These are phyloP conservation scores for Criorhina ranunculi DNA, from an alignment of 2,888 invertebrate genomes.

Conservation along the genomic window DNA sequence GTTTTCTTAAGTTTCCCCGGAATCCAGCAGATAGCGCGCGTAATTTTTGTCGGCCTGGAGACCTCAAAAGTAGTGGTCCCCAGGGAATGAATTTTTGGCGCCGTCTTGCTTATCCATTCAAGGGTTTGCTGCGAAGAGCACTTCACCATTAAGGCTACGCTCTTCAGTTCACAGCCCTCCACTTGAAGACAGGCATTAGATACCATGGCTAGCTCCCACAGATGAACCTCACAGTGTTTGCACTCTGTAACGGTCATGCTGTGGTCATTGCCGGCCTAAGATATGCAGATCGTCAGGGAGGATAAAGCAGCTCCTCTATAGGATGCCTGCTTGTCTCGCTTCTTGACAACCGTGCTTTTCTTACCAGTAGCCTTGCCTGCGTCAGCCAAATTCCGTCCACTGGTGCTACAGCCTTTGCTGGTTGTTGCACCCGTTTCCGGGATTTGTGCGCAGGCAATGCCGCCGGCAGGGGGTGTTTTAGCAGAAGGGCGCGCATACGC, in stretches of 20 bases:
- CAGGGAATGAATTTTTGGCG: background rate
- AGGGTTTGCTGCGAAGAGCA: background rate
- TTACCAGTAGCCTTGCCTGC: background rate
- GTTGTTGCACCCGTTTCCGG: too few relatives aligned
- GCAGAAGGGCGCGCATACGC: background rate
- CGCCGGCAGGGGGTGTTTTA: too few relatives aligned
- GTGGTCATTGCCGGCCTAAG: background rate
- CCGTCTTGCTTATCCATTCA: background rate
- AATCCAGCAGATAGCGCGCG: slow-evolving; percentile 2
- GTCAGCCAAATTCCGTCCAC: background rate
- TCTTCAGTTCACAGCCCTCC: background rate
- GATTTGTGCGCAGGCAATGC: background rate
- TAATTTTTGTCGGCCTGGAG: background rate
- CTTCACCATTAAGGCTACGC: background rate
- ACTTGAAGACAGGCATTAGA: background rate
- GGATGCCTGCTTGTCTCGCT: background rate
- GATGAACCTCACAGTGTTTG: background rate
- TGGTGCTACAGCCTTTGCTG: background rate
- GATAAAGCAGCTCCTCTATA: background rate
- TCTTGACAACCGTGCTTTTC: background rate
- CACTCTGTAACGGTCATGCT: background rate
- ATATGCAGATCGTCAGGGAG: background rate
- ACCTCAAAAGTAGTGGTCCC: background rate
- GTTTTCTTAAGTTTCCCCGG: background rate
- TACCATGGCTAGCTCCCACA: background rate